Evolutionary conservation across 2,888 invertebrate species (phyloP).

Genomic region (Ernsta delagoae): DNA sequence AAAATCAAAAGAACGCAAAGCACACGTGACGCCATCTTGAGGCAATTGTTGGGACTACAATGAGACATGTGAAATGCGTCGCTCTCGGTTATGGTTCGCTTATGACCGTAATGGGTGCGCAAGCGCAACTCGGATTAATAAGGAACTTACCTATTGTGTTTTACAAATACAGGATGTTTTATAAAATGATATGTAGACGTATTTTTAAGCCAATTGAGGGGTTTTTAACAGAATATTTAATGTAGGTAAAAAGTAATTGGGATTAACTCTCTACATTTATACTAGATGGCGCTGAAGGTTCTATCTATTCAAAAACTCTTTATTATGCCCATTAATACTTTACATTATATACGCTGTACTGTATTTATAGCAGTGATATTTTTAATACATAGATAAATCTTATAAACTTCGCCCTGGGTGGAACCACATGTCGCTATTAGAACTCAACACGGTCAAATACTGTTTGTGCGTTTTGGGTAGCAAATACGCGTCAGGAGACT

Average conservation of each 20-base stretch:
- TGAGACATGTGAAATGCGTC: slow-evolving; percentile 41
- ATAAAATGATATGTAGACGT: background rate
- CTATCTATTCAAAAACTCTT: background rate
- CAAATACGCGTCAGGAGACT: no score
- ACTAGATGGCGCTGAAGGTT: slow-evolving; percentile 23
- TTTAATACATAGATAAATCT: no score
- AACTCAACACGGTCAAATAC: no score
- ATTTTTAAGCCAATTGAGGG: no score
- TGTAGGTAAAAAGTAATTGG: background rate
- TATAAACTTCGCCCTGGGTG: no score
- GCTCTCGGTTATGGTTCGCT: slow-evolving; percentile 61
- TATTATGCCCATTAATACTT: background rate
- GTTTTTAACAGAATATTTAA: no score
- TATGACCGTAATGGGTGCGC: slow-evolving; percentile 61
- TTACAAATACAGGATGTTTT: slow-evolving; percentile 56
- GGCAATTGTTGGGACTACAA: slow-evolving; percentile 54
- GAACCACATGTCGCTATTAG: no score
- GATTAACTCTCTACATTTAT: background rate
- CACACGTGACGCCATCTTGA: slow-evolving; percentile 73
- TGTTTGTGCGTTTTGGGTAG: no score
- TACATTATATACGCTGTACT: no score
- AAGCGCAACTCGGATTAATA: slow-evolving; percentile 61
- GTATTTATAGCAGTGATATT: no score
- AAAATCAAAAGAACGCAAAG: slow-evolving; percentile 53
- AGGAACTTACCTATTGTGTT: slow-evolving; percentile 33